A percentile compares a stretch with the other conserved stretches of the same genome.
phyloP scores from a whole-genome alignment of 2,113 vertebrate genomes.

The Pollimyrus isidori region DNA sequence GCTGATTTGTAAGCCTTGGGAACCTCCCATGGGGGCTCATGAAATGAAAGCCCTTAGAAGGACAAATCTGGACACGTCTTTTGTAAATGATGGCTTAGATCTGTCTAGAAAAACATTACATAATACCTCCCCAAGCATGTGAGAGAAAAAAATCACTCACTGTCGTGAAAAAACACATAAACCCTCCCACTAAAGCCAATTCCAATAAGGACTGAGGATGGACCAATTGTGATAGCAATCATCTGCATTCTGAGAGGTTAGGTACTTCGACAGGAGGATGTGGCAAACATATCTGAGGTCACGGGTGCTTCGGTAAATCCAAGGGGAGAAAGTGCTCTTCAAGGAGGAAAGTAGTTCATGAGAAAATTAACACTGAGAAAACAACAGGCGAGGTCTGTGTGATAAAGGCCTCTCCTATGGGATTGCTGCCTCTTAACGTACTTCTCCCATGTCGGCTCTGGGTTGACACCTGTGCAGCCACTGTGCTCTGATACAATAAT shows the following conservation, averaged over 20 bases:
- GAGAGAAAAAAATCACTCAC: neutral
- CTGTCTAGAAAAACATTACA: neutral
- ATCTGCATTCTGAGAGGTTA: neutral
- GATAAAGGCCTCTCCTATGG: conserved; percentile 14
- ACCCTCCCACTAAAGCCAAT: neutral
- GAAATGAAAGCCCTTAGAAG: conserved; percentile 2
- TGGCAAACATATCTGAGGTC: neutral
- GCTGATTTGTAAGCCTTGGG: conserved; percentile 1
- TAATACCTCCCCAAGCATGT: neutral
- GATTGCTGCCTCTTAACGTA: neutral
- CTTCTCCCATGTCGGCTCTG: conserved; percentile 38
- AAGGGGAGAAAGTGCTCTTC: neutral
- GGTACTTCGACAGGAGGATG: neutral
- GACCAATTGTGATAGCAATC: neutral
- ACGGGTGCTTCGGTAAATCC: neutral
- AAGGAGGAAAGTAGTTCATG: neutral
- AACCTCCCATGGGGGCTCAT: neutral
- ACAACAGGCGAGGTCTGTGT: neutral
- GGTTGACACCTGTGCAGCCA: conserved; percentile 54
- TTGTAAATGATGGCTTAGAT: neutral
- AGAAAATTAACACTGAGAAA: neutral
- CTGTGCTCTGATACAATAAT: conserved; percentile 62
- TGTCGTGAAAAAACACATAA: neutral
- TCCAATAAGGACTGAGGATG: neutral
- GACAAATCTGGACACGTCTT: conserved; percentile 4